A percentile compares a stretch with the other conserved stretches of the same genome.
Evolutionary conservation across 1,140 invertebrate genomes (phyloP).

Genomic region (Drosophila aff.): DNA sequence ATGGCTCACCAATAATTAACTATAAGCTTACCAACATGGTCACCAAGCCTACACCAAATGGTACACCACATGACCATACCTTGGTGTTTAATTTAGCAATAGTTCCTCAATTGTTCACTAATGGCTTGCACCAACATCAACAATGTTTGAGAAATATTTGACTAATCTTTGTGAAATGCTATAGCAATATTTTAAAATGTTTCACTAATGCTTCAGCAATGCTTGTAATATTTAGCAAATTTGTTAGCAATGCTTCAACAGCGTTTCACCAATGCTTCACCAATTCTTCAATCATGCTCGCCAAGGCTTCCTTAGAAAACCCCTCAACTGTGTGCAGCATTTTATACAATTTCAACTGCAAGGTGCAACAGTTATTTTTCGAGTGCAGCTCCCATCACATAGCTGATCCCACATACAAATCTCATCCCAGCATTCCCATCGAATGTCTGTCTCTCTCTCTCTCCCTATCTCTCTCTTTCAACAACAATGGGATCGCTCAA

Average conservation of each 20-base stretch:
- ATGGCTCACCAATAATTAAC: neutral
- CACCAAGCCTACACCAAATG: neutral
- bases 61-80: neutral
- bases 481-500: conserved; percentile 74
- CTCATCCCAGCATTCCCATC: conserved; percentile 35
- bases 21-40: neutral
- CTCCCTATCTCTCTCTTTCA: conserved; percentile 6
- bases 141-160: neutral
- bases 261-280: neutral
- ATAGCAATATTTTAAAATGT: neutral
- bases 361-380: neutral
- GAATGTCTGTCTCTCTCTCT: conserved; percentile 4
- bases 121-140: too few relatives aligned
- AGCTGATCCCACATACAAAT: conserved; percentile 18
- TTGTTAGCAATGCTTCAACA: neutral
- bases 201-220: neutral
- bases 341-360: neutral
- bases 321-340: neutral
- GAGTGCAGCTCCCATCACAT: conserved; percentile 4
- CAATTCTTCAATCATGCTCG: neutral
- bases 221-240: too few relatives aligned
- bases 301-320: too few relatives aligned
- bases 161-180: neutral
- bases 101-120: neutral
- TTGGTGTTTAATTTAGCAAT: neutral